phyloP scores from a whole-genome alignment of 2,113 vertebrate genomes.

The Grantiella picta region DNA sequence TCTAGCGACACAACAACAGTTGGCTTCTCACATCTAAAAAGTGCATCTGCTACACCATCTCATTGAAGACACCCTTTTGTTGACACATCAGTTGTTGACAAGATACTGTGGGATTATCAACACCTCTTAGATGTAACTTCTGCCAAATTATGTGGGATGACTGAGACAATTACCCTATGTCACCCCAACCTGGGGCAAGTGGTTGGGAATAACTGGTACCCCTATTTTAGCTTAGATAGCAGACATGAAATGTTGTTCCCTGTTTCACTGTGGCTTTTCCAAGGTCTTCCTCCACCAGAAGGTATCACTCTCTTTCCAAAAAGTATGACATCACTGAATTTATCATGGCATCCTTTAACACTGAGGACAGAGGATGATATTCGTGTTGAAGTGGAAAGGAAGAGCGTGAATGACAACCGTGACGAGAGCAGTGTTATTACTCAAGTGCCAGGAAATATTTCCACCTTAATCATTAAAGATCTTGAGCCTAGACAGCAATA shows the following conservation, averaged over 20 bases:
- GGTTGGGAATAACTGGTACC: background rate
- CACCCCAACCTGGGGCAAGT: background rate
- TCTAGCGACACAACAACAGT: background rate
- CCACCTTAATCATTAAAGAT: constrained; percentile 66
- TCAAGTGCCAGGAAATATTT: constrained; percentile 75
- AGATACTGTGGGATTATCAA: background rate
- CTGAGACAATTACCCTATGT: background rate
- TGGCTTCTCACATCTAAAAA: background rate
- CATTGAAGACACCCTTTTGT: background rate
- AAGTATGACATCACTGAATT: constrained; percentile 75
- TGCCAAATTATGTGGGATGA: background rate
- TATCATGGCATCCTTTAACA: constrained; percentile 81
- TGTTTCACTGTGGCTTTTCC: constrained; percentile 46
- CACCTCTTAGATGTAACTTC: background rate
- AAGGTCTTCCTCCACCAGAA: constrained; percentile 80
- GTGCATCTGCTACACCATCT: background rate
- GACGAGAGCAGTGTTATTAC: constrained; percentile 31
- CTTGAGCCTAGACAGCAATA: constrained; percentile 81
- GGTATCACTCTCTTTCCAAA: constrained; percentile 77
- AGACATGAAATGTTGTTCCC: constrained; percentile 24
- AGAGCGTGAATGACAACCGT: constrained; percentile 50
- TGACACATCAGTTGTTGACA: background rate
- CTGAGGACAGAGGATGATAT: constrained; percentile 73
- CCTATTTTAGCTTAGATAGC: background rate
- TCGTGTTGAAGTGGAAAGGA: constrained; percentile 77